Evolutionary conservation across 2,797 vertebrate species (phyloP).

Genomic region (Forpus xanthops): DNA sequence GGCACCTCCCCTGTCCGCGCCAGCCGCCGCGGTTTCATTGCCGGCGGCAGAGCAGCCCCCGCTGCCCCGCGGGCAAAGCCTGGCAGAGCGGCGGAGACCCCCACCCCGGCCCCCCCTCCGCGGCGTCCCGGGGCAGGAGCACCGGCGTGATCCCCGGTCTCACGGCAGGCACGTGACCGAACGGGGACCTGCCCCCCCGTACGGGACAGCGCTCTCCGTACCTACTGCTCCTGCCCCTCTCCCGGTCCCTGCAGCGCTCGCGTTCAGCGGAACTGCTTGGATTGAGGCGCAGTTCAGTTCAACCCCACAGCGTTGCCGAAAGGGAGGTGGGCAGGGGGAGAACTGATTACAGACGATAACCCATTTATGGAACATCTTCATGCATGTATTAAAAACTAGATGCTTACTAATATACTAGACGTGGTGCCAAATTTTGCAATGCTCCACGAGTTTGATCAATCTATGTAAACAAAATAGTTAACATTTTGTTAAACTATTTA

Average conservation of each 20-base stretch:
- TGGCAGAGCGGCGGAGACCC: neutral
- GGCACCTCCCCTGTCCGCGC: neutral
- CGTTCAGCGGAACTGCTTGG: neutral
- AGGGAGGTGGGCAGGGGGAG: neutral
- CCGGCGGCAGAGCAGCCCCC: neutral
- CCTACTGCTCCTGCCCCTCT: neutral
- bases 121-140: neutral
- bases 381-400: neutral
- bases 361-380: neutral
- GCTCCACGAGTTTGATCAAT: neutral
- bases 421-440: neutral
- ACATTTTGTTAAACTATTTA: neutral
- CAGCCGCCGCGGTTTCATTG: neutral
- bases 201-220: neutral
- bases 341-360: neutral
- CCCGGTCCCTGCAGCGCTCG: neutral
- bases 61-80: neutral
- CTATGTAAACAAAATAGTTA: neutral
- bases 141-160: neutral
- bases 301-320: neutral
- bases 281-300: neutral
- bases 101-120: neutral
- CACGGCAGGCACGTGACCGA: neutral
- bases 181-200: neutral
- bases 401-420: neutral